Conservation (phyloP, 2,888 invertebrate genomes). For the Trichacis sp. region DNA sequence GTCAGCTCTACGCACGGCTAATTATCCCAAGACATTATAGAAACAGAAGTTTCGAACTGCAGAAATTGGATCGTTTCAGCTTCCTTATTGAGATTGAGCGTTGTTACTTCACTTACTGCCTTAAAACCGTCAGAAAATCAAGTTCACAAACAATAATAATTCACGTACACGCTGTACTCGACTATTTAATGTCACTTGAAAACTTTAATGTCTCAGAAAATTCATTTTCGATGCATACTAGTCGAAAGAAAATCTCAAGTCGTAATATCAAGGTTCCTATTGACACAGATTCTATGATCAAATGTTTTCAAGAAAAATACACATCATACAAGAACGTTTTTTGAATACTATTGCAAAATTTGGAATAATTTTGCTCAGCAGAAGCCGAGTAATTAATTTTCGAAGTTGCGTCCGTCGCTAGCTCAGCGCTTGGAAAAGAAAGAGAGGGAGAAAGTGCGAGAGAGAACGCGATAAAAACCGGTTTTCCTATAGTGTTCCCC, state of each 20-base stretch:
- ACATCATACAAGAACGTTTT: no score
- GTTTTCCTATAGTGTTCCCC: no score
- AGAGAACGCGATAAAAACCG: no score
- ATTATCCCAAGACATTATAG: not conserved
- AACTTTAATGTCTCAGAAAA: not conserved
- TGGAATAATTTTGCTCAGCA: no score
- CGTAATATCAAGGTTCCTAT: no score
- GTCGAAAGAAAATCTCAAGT: not conserved
- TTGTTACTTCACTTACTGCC: not conserved
- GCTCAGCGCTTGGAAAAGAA: no score
- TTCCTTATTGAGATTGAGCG: constrained; percentile 2
- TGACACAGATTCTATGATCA: no score
- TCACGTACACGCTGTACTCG: not conserved
- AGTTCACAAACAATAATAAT: not conserved
- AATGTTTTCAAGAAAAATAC: no score
- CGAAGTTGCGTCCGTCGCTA: no score
- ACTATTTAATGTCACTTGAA: not conserved
- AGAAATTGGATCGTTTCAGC: constrained; percentile 6
- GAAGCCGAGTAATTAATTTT: no score
- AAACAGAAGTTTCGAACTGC: constrained; percentile 1
- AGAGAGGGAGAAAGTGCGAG: no score
- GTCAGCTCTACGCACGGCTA: not conserved
- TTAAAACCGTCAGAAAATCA: not conserved
- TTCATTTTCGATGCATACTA: not conserved
- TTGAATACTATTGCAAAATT: no score